phyloP scores from a whole-genome alignment of 2,888 invertebrate genomes.

The Agrilus cyanescens region DNA sequence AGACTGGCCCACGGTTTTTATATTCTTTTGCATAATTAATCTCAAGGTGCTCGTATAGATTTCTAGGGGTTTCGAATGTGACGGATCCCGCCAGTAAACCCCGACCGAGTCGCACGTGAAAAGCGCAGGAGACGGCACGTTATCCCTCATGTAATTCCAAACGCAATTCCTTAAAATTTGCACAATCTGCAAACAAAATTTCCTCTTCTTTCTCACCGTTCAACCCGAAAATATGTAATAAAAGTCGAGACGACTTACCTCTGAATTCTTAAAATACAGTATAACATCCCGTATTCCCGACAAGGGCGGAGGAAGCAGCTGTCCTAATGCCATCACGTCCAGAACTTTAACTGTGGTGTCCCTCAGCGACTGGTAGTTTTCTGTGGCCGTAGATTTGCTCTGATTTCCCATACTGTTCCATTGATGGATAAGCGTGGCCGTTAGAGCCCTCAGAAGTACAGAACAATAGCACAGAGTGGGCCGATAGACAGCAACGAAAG shows the following conservation, averaged over 20 bases:
- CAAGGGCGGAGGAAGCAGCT: constrained; percentile 73
- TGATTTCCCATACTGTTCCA: constrained; percentile 44
- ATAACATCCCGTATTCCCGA: constrained; percentile 64
- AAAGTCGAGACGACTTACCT: constrained; percentile 36
- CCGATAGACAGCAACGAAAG: constrained; percentile 55
- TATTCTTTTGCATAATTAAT: constrained; percentile 67
- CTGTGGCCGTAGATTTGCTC: constrained; percentile 25
- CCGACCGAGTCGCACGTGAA: constrained; percentile 58
- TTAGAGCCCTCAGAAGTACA: constrained; percentile 60
- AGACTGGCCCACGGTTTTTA: constrained; percentile 61
- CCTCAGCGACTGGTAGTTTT: constrained; percentile 32
- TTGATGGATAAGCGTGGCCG: constrained; percentile 66
- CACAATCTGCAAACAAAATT: constrained; percentile 45
- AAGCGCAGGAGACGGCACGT: constrained; percentile 75
- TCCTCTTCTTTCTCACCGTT: neutral
- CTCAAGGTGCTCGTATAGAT: constrained; percentile 71
- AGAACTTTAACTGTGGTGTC: constrained; percentile 53
- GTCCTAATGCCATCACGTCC: constrained; percentile 72
- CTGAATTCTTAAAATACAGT: constrained; percentile 58
- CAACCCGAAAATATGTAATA: neutral
- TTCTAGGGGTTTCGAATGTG: constrained; percentile 54
- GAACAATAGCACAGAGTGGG: constrained; percentile 70
- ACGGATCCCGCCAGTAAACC: constrained; percentile 67
- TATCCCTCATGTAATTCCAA: constrained; percentile 82
- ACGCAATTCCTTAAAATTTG: constrained; percentile 72